phyloP scores from a whole-genome alignment of 2,113 vertebrate genomes.

The Candoia aspera region DNA sequence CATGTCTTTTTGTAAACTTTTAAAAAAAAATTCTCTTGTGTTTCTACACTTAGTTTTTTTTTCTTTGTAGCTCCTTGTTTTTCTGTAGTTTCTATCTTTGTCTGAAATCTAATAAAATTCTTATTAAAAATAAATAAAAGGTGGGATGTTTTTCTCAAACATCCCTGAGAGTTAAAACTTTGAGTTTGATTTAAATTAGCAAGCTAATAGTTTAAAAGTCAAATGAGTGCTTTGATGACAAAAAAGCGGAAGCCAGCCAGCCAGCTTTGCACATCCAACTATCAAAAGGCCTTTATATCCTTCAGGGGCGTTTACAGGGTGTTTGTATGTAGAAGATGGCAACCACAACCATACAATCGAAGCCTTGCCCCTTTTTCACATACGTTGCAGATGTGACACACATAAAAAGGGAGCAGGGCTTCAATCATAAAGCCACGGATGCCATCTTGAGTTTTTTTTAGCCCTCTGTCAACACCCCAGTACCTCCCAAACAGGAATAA shows the following conservation, averaged over 20 bases:
- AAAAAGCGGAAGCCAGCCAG: neutral
- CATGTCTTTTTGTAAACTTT: no score
- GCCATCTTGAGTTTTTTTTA: neutral
- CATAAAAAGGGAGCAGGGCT: neutral
- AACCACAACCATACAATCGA: neutral
- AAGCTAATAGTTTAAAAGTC: neutral
- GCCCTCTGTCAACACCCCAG: neutral
- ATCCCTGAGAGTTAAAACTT: constrained; percentile 41
- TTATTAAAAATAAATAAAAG: no score
- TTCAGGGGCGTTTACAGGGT: neutral
- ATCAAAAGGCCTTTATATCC: neutral
- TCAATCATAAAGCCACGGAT: neutral
- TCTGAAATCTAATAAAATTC: no score
- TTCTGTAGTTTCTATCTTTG: no score
- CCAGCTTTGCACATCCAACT: neutral
- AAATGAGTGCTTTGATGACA: neutral
- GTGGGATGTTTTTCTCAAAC: neutral
- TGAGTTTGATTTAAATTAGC: neutral
- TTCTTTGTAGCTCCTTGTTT: no score
- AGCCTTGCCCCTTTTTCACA: neutral
- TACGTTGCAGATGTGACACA: neutral
- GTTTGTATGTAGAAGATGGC: neutral
- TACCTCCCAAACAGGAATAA: neutral
- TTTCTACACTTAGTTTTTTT: no score
- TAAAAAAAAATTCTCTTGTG: no score